phyloP scores from a whole-genome alignment of 2,797 vertebrate species.

The Oreonectes daqikongensis region DNA sequence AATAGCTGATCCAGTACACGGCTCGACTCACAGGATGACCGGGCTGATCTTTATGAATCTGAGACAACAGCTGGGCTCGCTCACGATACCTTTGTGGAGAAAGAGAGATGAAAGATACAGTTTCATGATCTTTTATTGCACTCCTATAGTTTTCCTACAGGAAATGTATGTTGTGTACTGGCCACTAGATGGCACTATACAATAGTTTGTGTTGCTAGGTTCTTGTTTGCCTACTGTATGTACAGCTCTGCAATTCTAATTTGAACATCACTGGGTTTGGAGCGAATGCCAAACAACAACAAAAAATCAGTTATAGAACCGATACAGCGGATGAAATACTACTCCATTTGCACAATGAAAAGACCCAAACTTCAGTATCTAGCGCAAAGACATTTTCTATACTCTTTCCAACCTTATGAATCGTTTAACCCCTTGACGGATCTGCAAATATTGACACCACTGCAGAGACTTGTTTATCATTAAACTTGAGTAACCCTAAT shows the following conservation, averaged over 20 bases:
- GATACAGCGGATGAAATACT: neutral
- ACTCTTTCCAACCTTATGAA: neutral
- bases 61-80: slow-evolving; percentile 85
- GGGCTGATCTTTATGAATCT: slow-evolving; percentile 96
- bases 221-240: neutral
- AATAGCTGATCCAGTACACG: slow-evolving; percentile 95
- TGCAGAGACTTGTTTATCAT: slow-evolving; percentile 5
- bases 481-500: slow-evolving; percentile 38
- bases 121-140: neutral
- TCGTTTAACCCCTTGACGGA: neutral
- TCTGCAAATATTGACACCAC: neutral
- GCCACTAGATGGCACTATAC: slow-evolving; percentile 38
- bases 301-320: neutral
- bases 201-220: neutral
- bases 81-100: slow-evolving; percentile 82
- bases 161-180: neutral
- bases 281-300: neutral
- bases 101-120: slow-evolving; percentile 3
- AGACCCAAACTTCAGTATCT: neutral
- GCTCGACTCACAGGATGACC: slow-evolving; percentile 92
- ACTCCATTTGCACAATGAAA: neutral
- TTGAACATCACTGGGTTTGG: neutral
- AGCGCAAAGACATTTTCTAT: neutral
- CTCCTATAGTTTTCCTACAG: neutral
- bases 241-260: neutral